phyloP scores from a whole-genome alignment of 2,888 invertebrate species.

The Amorpha juglandis region DNA sequence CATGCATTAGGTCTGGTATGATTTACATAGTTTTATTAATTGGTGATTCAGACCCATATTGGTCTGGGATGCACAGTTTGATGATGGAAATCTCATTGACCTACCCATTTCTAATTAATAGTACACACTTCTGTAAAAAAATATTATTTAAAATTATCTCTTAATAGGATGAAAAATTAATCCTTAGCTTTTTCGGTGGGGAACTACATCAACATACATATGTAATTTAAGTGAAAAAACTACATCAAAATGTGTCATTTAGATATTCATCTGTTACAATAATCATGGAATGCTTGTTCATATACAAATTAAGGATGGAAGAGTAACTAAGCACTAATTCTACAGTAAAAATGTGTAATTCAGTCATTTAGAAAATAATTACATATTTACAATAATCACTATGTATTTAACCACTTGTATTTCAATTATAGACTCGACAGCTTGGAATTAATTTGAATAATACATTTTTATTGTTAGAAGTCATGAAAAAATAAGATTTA shows the following conservation, averaged over 20 bases:
- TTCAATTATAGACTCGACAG: constrained; percentile 18
- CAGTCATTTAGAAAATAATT: constrained; percentile 40
- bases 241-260: constrained; percentile 17
- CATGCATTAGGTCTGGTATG: too few relatives aligned
- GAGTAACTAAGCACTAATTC: constrained; percentile 21
- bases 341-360: constrained; percentile 35
- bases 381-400: constrained; percentile 41
- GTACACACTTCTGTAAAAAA: neutral
- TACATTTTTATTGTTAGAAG: neutral
- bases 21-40: too few relatives aligned
- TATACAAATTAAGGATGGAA: constrained; percentile 26
- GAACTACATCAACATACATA: constrained; percentile 14
- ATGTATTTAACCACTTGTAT: constrained; percentile 26
- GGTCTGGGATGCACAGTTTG: too few relatives aligned
- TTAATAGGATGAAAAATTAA: constrained; percentile 2
- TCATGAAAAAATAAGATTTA: neutral
- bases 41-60: too few relatives aligned
- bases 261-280: constrained; percentile 9
- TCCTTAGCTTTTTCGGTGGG: constrained; percentile 27
- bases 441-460: neutral
- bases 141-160: neutral
- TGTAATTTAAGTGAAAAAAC: neutral
- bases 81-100: too few relatives aligned
- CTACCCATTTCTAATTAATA: too few relatives aligned
- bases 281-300: constrained; percentile 30